phyloP scores from a whole-genome alignment of 2,113 vertebrate genomes.

The Silurus glanis region DNA sequence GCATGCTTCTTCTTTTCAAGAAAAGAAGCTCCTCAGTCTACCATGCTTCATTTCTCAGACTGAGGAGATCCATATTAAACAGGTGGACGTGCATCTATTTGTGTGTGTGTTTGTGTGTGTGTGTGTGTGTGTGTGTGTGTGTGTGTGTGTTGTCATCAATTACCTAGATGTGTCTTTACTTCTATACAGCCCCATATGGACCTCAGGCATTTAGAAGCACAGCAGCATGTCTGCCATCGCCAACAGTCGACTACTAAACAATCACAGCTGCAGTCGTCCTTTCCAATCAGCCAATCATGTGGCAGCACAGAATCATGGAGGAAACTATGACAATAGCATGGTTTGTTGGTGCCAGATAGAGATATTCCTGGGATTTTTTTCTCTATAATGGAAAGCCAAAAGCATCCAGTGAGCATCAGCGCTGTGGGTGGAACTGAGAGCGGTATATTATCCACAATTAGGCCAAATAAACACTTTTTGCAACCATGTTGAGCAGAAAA shows the following conservation, averaged over 20 bases:
- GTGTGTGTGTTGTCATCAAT: constrained; percentile 59
- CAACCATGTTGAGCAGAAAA: neutral
- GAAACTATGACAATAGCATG: neutral
- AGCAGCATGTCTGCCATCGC: constrained; percentile 51
- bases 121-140: constrained; percentile 49
- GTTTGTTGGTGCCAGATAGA: neutral
- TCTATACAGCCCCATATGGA: constrained; percentile 49
- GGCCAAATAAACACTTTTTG: neutral
- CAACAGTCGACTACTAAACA: neutral
- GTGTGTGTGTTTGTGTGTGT: neutral
- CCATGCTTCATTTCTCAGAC: constrained; percentile 30
- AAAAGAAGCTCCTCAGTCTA: neutral
- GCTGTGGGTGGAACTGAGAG: neutral
- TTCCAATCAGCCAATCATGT: neutral
- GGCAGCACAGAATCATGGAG: neutral
- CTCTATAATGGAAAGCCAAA: neutral
- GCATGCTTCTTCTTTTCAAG: neutral
- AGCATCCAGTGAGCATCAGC: neutral
- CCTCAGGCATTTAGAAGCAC: constrained; percentile 59
- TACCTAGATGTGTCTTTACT: constrained; percentile 34
- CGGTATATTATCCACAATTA: no score
- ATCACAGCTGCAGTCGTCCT: neutral
- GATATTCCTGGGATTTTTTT: neutral
- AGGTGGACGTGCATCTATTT: constrained; percentile 46
- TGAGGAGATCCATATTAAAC: constrained; percentile 52